Base-by-base conservation (phyloP, 2,888 invertebrate species). In the Lasioglossum vierecki region DNA sequence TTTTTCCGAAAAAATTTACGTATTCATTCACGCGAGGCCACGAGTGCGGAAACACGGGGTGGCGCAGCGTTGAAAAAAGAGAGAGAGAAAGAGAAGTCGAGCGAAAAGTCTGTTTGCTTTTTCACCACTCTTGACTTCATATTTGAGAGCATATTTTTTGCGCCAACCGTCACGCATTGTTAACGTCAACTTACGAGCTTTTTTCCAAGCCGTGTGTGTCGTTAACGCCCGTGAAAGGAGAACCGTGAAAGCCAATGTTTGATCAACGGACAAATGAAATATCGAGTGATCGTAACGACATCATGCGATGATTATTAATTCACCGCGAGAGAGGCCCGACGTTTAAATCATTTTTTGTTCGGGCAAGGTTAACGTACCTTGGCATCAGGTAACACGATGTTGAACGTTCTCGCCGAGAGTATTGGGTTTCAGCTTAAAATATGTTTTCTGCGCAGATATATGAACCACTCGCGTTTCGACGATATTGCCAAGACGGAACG, bases 111-210 rank as follows among this genome's bases (percentile, higher is more conserved):
- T 93, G 92, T 93, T 93, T 93, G 93, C 93, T 92, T 91, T 93
- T 93, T 93, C 86, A 88, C 72, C 77, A 71, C 91, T 91, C 89
- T 92, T 92, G 91, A 93, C 92, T 92, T 90, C 88, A 89, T 90
- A 88, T 89, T 92, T 82, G 90, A 92, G 91, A 91, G 91, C 84
- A 84, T 88, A 87, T 90, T 92, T 92, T 92, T 90, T 90, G 85
- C 88, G 66, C 88, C 91, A 93, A 93, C 93, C 92, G 93, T 93
- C 93, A 92, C 89, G 89, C 93, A 91, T 93, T 93, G 93, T 93
- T 92, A 92, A 91, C 90, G 89, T 92, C 91, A 91, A 88, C 86
- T 88, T 86, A 13, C 70, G 22, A 70, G 60, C 26, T 83, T 82
- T 76, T 68, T 46, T 70, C 57, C 18, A 41, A 49, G 13, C n/a